A percentile compares a stretch with the other conserved stretches of the same genome.
Evolutionary conservation across 2,888 invertebrate species (phyloP).

Genomic region (Eupithecia exiguata): DNA sequence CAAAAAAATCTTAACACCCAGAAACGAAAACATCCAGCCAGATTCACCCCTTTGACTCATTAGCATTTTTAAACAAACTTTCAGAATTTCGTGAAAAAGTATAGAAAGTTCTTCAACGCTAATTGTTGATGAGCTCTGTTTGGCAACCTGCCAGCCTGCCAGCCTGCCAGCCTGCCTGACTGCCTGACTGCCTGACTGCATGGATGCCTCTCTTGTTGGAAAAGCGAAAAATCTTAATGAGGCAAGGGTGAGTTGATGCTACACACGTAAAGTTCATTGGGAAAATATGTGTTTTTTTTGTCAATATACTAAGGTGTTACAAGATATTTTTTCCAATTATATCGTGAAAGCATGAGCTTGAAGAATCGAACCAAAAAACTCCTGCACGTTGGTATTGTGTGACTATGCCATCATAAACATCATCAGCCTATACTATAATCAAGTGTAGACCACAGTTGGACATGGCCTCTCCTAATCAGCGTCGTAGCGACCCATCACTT

Average conservation of each 20-base stretch:
- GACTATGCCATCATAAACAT: no score
- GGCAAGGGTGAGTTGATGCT: not conserved
- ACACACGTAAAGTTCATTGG: not conserved
- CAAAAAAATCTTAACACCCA: not conserved
- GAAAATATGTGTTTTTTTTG: no score
- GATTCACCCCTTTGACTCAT: constrained; percentile 4
- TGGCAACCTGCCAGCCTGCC: constrained; percentile 25
- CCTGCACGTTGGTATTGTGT: no score
- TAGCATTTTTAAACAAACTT: constrained; percentile 1
- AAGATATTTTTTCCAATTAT: no score
- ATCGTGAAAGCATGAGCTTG: no score
- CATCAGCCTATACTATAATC: no score
- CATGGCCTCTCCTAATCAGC: no score
- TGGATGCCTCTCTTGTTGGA: not conserved
- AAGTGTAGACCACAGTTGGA: no score
- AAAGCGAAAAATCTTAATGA: not conserved
- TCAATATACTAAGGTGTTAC: no score
- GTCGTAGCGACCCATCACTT: no score
- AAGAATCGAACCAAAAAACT: no score
- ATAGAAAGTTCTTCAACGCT: constrained; percentile 24
- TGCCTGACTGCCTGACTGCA: not conserved
- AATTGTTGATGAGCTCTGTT: constrained; percentile 36
- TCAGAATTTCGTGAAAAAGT: constrained; percentile 6
- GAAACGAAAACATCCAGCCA: not conserved
- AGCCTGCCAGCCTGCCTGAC: not conserved